Evolutionary conservation across 2,888 invertebrate genomes (phyloP).

Genomic region (Amphipoea oculea): DNA sequence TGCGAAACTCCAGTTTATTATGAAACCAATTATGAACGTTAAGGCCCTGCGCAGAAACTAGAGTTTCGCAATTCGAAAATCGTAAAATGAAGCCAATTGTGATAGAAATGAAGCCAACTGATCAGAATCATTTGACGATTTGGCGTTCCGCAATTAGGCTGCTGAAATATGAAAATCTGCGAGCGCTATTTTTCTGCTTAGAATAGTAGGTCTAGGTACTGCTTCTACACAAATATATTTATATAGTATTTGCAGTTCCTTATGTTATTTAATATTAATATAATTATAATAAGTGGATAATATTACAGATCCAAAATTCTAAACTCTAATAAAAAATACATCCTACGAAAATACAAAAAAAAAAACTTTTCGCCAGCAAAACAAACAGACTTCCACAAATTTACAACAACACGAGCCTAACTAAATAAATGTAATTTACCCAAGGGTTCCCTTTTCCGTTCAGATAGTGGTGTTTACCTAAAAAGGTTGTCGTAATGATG

Average conservation of each 20-base stretch:
- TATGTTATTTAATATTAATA: neutral
- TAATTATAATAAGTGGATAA: neutral
- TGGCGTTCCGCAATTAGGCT: no score
- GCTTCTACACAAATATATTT: no score
- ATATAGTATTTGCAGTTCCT: no score
- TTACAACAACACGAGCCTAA: constrained; percentile 22
- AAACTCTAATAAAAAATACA: neutral
- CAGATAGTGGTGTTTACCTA: constrained; percentile 57
- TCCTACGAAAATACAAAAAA: neutral
- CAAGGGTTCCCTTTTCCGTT: constrained; percentile 21
- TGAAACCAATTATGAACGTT: no score
- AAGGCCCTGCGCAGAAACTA: no score
- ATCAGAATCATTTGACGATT: no score
- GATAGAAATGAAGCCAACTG: no score
- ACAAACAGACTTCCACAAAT: constrained; percentile 6
- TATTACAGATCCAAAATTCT: neutral
- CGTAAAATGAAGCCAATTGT: no score
- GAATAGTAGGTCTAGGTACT: no score
- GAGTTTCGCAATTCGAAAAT: no score
- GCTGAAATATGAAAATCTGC: neutral
- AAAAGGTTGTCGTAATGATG: constrained; percentile 63
- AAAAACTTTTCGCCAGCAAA: neutral
- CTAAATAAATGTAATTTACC: constrained; percentile 59
- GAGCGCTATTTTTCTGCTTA: neutral
- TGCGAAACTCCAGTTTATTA: no score